phyloP scores from a whole-genome alignment of 2,113 vertebrate species.

The Galeopterus variegatus region DNA sequence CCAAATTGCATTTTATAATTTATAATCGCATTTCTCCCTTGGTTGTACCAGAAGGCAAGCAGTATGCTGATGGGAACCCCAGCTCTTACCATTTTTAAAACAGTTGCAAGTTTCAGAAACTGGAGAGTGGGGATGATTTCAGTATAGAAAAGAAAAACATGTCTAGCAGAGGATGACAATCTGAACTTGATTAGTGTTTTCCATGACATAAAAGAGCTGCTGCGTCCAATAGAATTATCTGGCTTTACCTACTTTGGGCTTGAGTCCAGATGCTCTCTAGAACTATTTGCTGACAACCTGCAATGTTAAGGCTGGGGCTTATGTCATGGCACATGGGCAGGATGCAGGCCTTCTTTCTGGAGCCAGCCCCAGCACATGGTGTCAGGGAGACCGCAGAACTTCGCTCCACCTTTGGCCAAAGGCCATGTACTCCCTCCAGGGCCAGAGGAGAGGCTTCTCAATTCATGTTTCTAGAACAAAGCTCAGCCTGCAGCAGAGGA shows the following conservation, averaged over 20 bases:
- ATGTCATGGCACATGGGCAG: not conserved
- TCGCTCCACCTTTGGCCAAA: not conserved
- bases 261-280: conserved; percentile 51
- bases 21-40: conserved; percentile 62
- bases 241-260: conserved; percentile 65
- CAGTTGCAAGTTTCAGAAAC: conserved; percentile 31
- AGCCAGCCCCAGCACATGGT: not conserved
- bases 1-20: conserved; percentile 57
- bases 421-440: not conserved
- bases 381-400: not conserved
- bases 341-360: not conserved
- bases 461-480: not conserved
- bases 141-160: conserved; percentile 30
- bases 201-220: conserved; percentile 16
- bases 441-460: not conserved
- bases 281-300: conserved; percentile 52
- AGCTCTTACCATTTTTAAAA: not conserved
- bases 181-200: conserved; percentile 56
- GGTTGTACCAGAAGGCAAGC: conserved; percentile 62
- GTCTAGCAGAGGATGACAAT: not conserved
- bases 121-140: conserved; percentile 1
- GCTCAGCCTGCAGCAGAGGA: not conserved
- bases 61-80: conserved; percentile 11
- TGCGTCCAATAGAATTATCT: conserved; percentile 19
- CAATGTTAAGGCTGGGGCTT: conserved; percentile 30